Conservation (phyloP, 2,888 invertebrate genomes). For the Xylota sylvarum region DNA sequence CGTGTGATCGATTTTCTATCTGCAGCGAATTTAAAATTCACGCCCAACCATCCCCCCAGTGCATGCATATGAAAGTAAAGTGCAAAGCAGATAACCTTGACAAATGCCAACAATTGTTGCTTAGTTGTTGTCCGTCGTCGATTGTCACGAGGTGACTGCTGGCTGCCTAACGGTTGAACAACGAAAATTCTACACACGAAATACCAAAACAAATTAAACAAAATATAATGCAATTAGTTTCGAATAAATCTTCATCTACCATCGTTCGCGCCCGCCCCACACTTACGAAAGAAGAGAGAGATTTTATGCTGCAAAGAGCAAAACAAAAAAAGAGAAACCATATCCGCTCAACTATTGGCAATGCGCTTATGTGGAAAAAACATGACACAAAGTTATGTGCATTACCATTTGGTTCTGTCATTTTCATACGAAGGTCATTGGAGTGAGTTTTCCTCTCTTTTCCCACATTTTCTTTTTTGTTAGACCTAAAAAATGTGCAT, state of each 20-base stretch:
- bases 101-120: constrained; percentile 67
- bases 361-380: constrained; percentile 35
- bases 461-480: background rate
- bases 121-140: constrained; percentile 6
- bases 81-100: constrained; percentile 66
- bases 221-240: constrained; percentile 43
- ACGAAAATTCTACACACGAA: constrained; percentile 11
- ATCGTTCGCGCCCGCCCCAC: background rate
- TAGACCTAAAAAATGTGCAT: constrained; percentile 43
- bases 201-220: constrained; percentile 20
- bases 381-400: constrained; percentile 34
- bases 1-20: constrained; percentile 63
- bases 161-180: background rate
- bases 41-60: background rate
- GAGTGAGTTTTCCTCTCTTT: constrained; percentile 29
- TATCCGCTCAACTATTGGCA: constrained; percentile 41
- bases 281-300: background rate
- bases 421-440: constrained; percentile 66
- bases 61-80: constrained; percentile 56
- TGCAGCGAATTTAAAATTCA: constrained; percentile 49
- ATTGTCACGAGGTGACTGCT: constrained; percentile 10
- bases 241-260: constrained; percentile 23
- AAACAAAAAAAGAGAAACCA: constrained; percentile 22
- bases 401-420: constrained; percentile 50
- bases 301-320: constrained; percentile 1